Conservation (phyloP, 2,888 invertebrate genomes). For the Flexamia atlantica region DNA sequence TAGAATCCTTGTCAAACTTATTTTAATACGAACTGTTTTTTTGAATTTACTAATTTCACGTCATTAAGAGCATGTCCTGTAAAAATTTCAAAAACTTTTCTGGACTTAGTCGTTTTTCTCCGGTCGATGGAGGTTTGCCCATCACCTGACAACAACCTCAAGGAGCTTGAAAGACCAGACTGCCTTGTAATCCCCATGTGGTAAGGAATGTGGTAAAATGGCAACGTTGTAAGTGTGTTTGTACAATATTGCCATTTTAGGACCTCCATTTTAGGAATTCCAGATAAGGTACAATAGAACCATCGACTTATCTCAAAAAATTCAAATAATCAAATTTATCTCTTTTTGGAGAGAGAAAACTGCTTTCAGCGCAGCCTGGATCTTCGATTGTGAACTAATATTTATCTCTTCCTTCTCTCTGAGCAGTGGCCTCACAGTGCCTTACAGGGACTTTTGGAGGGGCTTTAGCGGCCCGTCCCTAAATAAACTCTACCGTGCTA, state of each 20-base stretch:
- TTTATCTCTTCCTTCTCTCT: not conserved
- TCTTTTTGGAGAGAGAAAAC: not conserved
- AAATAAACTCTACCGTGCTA: no score
- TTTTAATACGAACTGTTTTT: no score
- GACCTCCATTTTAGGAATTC: not conserved
- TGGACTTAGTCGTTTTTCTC: no score
- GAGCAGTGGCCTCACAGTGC: not conserved
- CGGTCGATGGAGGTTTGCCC: no score
- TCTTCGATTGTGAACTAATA: not conserved
- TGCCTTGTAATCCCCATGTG: no score
- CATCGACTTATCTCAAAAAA: not conserved
- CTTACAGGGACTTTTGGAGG: not conserved
- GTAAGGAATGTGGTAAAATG: not conserved
- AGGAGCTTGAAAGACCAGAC: no score
- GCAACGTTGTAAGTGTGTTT: not conserved
- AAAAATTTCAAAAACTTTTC: no score
- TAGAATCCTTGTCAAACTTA: no score
- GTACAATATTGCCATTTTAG: not conserved
- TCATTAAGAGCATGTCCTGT: no score
- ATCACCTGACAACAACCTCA: no score
- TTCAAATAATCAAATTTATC: not conserved
- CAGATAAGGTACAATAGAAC: not conserved
- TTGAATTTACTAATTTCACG: no score
- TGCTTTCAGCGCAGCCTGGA: conserved; percentile 9
- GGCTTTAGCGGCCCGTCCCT: not conserved